phyloP scores from a whole-genome alignment of 2,888 invertebrate genomes.

The Melinopterus prodromus region DNA sequence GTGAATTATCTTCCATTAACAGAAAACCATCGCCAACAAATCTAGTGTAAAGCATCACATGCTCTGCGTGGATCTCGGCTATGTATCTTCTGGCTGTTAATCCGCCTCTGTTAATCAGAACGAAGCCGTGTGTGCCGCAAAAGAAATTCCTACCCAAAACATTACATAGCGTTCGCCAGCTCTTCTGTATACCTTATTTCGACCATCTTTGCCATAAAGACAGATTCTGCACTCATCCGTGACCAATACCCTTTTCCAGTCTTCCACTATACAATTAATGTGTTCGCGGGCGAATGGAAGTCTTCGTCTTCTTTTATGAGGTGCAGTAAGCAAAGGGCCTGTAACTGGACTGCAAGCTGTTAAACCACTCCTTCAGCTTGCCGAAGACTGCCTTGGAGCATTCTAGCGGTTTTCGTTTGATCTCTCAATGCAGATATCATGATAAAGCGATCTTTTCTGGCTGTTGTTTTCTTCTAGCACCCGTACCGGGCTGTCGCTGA shows the following conservation, averaged over 20 bases:
- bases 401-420: background rate
- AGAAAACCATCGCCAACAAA: too few species aligned
- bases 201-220: constrained; percentile 20
- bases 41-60: background rate
- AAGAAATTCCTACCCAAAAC: constrained; percentile 13
- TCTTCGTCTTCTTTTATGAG: too few species aligned
- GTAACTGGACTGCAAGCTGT: too few species aligned
- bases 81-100: background rate
- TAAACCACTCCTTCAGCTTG: constrained; percentile 8
- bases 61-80: background rate
- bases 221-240: constrained; percentile 11
- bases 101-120: background rate
- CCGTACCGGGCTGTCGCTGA: background rate
- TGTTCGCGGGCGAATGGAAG: too few species aligned
- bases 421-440: constrained; percentile 18
- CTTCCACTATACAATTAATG: background rate
- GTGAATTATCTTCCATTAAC: too few species aligned
- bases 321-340: too few species aligned
- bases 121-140: background rate
- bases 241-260: constrained; percentile 9
- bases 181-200: constrained; percentile 14
- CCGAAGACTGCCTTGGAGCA: constrained; percentile 10
- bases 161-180: background rate
- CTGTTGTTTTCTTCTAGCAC: constrained; percentile 19
- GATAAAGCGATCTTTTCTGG: constrained; percentile 9